phyloP scores from a whole-genome alignment of 37 sponge, comb jelly and placozoan genomes.

The Petrosia ficiformis region DNA sequence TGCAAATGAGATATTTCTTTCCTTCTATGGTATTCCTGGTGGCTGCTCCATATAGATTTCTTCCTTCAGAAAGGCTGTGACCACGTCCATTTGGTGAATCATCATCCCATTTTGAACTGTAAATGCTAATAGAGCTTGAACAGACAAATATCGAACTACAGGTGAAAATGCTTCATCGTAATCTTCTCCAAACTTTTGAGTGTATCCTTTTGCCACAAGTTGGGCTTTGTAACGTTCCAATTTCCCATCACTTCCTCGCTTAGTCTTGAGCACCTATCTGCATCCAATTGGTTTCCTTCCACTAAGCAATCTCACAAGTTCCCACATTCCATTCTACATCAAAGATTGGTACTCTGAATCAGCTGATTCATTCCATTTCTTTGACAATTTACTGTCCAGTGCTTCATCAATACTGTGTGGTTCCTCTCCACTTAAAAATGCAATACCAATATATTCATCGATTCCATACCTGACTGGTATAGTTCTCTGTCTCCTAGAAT shows the following conservation, averaged over 20 bases:
- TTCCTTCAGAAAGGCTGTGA: constrained; percentile 58
- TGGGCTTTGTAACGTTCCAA: constrained; percentile 33
- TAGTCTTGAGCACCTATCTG: too few relatives aligned
- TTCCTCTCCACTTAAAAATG: too few relatives aligned
- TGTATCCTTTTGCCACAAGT: constrained; percentile 41
- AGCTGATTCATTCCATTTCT: constrained; percentile 53
- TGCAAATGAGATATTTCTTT: constrained; percentile 40
- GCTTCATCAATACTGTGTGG: too few relatives aligned
- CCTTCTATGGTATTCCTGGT: constrained; percentile 25
- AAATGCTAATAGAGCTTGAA: constrained; percentile 42
- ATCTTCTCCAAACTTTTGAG: too few relatives aligned
- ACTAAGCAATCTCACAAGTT: too few relatives aligned
- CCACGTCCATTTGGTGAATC: constrained; percentile 60
- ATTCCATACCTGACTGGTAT: too few relatives aligned
- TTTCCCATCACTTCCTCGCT: constrained; percentile 20
- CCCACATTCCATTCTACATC: constrained; percentile 48
- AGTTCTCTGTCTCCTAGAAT: too few relatives aligned
- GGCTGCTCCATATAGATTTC: too few relatives aligned
- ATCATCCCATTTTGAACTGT: constrained; percentile 35
- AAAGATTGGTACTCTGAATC: constrained; percentile 48
- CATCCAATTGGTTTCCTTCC: constrained; percentile 40
- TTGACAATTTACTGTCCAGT: too few relatives aligned
- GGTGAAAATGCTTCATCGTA: too few relatives aligned
- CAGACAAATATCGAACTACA: too few relatives aligned
- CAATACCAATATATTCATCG: constrained; percentile 7